Evolutionary conservation across 2,888 invertebrate species (phyloP), one percentile per base, ranked within the genome.

Genomic region (Drosophila suboccidentalis): DNA sequence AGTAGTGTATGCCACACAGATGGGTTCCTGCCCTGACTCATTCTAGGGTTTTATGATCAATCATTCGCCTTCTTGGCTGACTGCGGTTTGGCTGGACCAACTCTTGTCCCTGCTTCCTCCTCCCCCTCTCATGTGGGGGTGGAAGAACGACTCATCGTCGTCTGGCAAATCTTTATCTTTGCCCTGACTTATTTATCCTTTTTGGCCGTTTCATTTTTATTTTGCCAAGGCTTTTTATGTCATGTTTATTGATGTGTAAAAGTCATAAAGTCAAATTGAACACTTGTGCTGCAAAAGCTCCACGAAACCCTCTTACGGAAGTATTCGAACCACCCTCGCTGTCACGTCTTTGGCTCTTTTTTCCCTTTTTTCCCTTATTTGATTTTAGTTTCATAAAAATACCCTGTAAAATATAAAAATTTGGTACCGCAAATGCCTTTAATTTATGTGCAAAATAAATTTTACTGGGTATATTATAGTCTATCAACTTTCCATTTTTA

Each of bases 201-300:
- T 84, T 77, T 80, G 80, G 78, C 72, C 74, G 75, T 84, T 86
- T 80, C 68, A 53, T 80, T 89, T 87, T 80, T 87, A 85, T 87
- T 87, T 63, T 67, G 57, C 78, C 71, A 57, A 71, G 69, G 59
- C 77, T 76, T 89, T 89, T 87, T 82, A 87, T 87, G 89, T 77
- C 87, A 87, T 87, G 89, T 82, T 90, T 84, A 90, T 90, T 85
- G 89, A 90, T 87, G 90, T 85, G 90, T 82, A 82, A 83, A 78
- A 89, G 83, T 90, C 90, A 82, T 82, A 82, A 88, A 89, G 83
- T 84, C 78, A 90, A 81, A 87, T 80, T 80, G 79, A 85, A 84
- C 81, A 82, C 76, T 82, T 80, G 81, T 80, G 80, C 66, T 71
- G 62, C 17, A 57, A 50, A 61, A 17, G 38, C 57, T 9, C 17